These are phyloP conservation scores for Rhabdomys dilectus DNA, from an alignment of 2,113 vertebrate genomes.

Conservation along the genomic window DNA sequence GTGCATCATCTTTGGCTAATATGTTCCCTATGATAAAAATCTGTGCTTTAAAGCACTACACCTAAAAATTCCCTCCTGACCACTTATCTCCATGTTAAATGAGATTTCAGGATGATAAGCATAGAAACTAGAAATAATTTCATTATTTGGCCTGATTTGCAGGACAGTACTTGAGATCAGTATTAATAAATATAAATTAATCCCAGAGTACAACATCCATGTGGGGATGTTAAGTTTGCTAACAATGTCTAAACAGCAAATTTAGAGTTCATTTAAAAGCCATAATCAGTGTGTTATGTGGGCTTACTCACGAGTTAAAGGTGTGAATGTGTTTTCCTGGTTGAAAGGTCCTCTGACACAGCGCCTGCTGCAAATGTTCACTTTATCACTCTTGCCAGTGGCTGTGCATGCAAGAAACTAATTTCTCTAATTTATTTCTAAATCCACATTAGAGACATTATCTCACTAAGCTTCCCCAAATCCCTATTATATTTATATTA, in stretches of 20 bases:
- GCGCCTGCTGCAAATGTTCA: constrained; percentile 62
- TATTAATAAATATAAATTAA: constrained; percentile 70
- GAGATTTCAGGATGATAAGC: constrained; percentile 12
- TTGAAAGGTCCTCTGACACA: constrained; percentile 67
- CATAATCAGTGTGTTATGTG: constrained; percentile 61
- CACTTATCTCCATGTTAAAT: constrained; percentile 52
- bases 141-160: constrained; percentile 45
- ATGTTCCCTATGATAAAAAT: neutral
- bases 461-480: constrained; percentile 80
- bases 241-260: constrained; percentile 65
- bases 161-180: neutral
- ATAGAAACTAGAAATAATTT: constrained; percentile 9
- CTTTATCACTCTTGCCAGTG: constrained; percentile 76
- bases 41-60: neutral
- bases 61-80: constrained; percentile 1
- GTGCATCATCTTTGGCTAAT: neutral
- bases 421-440: constrained; percentile 82
- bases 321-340: constrained; percentile 65
- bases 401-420: constrained; percentile 69
- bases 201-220: constrained; percentile 48
- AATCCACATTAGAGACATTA: constrained; percentile 82
- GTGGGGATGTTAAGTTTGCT: constrained; percentile 64
- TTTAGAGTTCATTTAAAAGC: constrained; percentile 69
- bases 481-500: constrained; percentile 81
- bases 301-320: constrained; percentile 60